A percentile compares a stretch with the other conserved stretches of the same genome.
Evolutionary conservation across 2,113 vertebrate genomes (phyloP).

Genomic region (Calypte anna): DNA sequence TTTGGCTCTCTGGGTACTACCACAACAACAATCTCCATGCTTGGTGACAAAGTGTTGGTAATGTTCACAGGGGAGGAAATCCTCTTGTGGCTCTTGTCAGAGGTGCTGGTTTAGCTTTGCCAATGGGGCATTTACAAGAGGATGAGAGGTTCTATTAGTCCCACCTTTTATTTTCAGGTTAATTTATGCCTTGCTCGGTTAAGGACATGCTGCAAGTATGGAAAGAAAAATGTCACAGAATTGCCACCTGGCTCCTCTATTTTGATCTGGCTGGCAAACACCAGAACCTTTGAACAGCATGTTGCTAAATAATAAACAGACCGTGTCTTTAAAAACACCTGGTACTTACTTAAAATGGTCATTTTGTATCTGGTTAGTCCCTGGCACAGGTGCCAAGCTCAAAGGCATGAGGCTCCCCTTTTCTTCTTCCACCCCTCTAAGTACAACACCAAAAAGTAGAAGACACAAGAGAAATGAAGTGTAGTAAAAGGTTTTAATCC

Average conservation of each 20-base stretch:
- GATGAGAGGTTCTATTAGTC: background rate
- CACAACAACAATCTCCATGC: background rate
- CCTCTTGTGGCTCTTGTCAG: slow-evolving; percentile 1
- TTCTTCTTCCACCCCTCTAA: background rate
- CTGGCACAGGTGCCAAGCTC: background rate
- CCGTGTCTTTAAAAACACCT: slow-evolving; percentile 18
- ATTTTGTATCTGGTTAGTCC: slow-evolving; percentile 5
- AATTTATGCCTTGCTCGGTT: slow-evolving; percentile 52
- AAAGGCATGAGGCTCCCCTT: background rate
- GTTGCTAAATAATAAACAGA: slow-evolving; percentile 52
- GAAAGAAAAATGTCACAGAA: slow-evolving; percentile 11
- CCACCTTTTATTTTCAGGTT: background rate
- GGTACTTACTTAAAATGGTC: background rate
- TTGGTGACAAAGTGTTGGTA: background rate
- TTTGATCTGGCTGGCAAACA: background rate
- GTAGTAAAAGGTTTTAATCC: background rate
- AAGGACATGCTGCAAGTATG: slow-evolving; percentile 18
- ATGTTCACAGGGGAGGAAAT: background rate
- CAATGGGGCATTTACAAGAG: background rate
- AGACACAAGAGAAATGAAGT: background rate
- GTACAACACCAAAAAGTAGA: background rate
- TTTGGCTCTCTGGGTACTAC: background rate
- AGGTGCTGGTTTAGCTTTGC: background rate
- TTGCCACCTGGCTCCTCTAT: slow-evolving; percentile 4
- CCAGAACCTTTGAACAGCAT: slow-evolving; percentile 47